These are phyloP conservation scores for Zelleria hepariella DNA, from an alignment of 2,888 invertebrate species.

Conservation along the genomic window DNA sequence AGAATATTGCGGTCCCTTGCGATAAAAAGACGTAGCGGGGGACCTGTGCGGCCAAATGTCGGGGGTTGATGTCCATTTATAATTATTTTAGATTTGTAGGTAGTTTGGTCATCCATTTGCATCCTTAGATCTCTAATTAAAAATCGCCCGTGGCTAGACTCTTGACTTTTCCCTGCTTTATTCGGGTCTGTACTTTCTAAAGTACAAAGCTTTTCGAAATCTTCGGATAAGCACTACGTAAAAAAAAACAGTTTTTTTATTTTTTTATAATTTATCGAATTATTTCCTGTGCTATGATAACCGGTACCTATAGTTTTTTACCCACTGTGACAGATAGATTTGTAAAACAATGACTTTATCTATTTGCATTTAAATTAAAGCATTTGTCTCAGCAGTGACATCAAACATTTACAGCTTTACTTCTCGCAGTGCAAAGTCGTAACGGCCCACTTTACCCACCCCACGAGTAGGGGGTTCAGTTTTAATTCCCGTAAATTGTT, in stretches of 20 bases:
- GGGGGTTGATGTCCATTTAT: slow-evolving; percentile 42
- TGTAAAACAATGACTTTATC: neutral
- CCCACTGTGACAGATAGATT: too few species aligned
- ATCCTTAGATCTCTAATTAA: neutral
- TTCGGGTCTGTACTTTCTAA: slow-evolving; percentile 16
- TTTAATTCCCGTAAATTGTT: slow-evolving; percentile 36
- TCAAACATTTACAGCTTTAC: neutral
- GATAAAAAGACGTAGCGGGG: slow-evolving; percentile 63
- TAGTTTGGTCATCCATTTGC: too few species aligned
- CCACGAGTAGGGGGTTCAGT: neutral
- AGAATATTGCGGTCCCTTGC: slow-evolving; percentile 67
- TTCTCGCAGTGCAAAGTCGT: neutral
- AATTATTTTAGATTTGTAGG: slow-evolving; percentile 48
- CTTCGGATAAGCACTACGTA: too few species aligned
- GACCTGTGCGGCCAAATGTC: slow-evolving; percentile 63
- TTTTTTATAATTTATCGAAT: too few species aligned
- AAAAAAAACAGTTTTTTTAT: too few species aligned
- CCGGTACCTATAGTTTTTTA: too few species aligned
- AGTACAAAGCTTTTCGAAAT: neutral
- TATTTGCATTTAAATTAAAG: neutral
- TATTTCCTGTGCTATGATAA: too few species aligned
- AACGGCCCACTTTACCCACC: neutral
- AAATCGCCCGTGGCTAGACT: neutral
- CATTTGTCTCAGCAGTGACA: neutral
- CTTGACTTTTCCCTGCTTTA: slow-evolving; percentile 18